Evolutionary conservation across 2,797 vertebrate species (phyloP).

Genomic region (Allobates femoralis): DNA sequence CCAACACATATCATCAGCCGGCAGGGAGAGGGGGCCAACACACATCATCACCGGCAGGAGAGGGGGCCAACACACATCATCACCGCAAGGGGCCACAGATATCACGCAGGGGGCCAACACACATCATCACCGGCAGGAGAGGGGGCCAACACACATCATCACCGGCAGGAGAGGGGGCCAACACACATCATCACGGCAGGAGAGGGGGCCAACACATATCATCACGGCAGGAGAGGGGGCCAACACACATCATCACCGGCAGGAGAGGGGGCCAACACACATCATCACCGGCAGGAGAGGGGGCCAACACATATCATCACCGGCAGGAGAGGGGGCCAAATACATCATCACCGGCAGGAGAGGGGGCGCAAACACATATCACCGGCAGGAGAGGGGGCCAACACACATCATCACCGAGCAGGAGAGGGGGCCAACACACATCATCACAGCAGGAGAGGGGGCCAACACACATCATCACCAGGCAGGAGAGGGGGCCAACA

Average conservation of each 20-base stretch:
- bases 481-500: no score
- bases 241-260: constrained; percentile 13
- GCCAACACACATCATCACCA: constrained; percentile 20
- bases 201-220: constrained; percentile 15
- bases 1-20: constrained; percentile 23
- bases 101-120: constrained; percentile 10
- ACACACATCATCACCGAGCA: neutral
- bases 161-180: neutral
- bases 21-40: no score
- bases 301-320: constrained; percentile 20
- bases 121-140: neutral
- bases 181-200: no score
- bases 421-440: neutral
- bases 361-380: constrained; percentile 11
- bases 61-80: constrained; percentile 16
- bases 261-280: no score
- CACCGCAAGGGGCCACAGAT: no score
- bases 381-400: no score
- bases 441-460: constrained; percentile 13
- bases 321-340: no score
- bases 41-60: neutral
- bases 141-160: constrained; percentile 4
- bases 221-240: neutral
- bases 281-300: neutral
- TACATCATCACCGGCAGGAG: neutral